Percentiles rank a stretch among this genome's conserved stretches.
These are phyloP conservation scores for Camelus dromedarius DNA, from an alignment of 2,113 vertebrate genomes.

Conservation along the genomic window DNA sequence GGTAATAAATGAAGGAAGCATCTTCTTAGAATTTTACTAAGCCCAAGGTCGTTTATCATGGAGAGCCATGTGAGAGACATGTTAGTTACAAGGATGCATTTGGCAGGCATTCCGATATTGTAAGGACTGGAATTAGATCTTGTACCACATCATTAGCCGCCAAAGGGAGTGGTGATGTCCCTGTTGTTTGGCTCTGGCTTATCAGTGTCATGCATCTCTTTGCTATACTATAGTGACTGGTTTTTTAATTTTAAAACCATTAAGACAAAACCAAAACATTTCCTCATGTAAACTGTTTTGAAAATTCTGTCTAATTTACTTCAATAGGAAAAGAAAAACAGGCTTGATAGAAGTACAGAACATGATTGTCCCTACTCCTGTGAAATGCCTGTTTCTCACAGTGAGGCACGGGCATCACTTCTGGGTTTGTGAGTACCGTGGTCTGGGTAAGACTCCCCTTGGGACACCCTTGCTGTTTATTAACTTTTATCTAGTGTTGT, in stretches of 20 bases:
- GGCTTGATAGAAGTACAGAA: background rate
- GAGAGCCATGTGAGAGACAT: background rate
- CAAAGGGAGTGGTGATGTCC: background rate
- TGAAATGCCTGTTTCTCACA: background rate
- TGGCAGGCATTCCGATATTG: constrained; percentile 9
- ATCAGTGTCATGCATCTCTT: background rate
- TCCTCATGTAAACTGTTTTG: background rate
- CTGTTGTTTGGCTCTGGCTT: constrained; percentile 4
- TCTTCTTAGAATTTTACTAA: constrained; percentile 55
- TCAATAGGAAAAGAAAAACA: background rate
- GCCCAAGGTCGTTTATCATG: constrained; percentile 32
- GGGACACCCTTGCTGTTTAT: constrained; percentile 54
- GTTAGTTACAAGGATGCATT: background rate
- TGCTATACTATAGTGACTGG: background rate
- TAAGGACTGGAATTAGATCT: constrained; percentile 14
- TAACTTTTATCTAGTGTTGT: constrained; percentile 70
- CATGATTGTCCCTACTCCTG: background rate
- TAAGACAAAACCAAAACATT: constrained; percentile 11
- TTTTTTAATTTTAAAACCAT: constrained; percentile 8
- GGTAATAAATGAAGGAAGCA: constrained; percentile 55
- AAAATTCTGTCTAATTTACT: background rate
- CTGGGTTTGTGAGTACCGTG: background rate
- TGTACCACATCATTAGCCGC: background rate
- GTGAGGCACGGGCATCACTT: background rate
- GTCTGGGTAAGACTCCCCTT: background rate